Base-by-base conservation (phyloP, 2,113 vertebrate genomes). In the Hassar affinis region DNA sequence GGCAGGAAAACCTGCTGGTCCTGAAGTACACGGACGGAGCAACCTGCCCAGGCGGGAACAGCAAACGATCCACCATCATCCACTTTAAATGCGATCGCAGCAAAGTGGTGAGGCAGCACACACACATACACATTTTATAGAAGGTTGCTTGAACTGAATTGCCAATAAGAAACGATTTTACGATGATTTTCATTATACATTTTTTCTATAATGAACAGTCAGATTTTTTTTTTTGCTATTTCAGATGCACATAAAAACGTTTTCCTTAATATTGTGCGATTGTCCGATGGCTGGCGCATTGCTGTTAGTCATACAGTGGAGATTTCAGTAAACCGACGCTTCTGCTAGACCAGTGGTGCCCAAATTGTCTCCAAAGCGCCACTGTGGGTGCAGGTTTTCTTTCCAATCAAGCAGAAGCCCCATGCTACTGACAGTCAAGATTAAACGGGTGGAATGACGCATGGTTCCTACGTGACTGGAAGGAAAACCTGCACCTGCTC, bases 31-130 rank as follows among this genome's bases (percentile, higher is more conserved):
- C 87, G 18, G 93, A 95, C 0, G 97, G 98, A 0, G 92, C 95
- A 9, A 22, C 4, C 10, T 99, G 98, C 88, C 93, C 95, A 0
- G 94, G 94, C 47, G 64, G 86, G 35, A 88, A 85, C 45, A 92
- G 95, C 81, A 97, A 88, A 1, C 95, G 81, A 86, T 96, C 91
- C 27, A 96, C 95, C 81, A 92, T 94, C 87, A 93, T 99, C 87
- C 95, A 95, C 54, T 95, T 99, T 85, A 92, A 91, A 85, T 99
- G 98, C 86, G 94, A 95, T 27, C 92, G 90, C 88, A 94, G 79
- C 80, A 94, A 89, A 93, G 92, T 95, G 91, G 98, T 99, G 88
- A 94, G 94, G 92, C 83, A 14, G 15, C 38, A 42, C 38, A 42
- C 38, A 42, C 38, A 42, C 38, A 42, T 6, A 42, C 38, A 62